A percentile compares a stretch with the other conserved stretches of the same genome.
phyloP scores from a whole-genome alignment of 2,888 invertebrate species.

The Pseudanteris insignis region DNA sequence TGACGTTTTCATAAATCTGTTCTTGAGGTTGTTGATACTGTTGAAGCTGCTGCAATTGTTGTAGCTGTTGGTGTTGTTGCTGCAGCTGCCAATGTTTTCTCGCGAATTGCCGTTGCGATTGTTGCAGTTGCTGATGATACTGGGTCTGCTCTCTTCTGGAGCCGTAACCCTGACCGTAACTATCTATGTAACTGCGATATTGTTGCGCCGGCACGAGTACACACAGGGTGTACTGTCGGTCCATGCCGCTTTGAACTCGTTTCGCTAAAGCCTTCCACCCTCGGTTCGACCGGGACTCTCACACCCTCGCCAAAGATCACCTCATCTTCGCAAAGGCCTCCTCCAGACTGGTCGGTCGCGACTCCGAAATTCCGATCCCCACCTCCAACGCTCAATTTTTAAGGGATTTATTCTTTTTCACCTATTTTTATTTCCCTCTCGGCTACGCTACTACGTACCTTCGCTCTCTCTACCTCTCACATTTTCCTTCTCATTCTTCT shows the following conservation, averaged over 20 bases:
- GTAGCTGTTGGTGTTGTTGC: constrained; percentile 14
- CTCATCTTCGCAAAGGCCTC: constrained; percentile 65
- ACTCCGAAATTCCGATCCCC: constrained; percentile 67
- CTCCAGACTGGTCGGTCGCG: constrained; percentile 65
- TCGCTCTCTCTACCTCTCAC: constrained; percentile 41
- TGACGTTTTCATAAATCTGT: constrained; percentile 64
- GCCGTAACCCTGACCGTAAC: constrained; percentile 55
- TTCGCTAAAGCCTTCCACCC: constrained; percentile 27
- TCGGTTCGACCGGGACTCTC: constrained; percentile 32
- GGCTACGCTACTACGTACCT: constrained; percentile 45
- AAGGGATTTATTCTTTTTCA: constrained; percentile 63
- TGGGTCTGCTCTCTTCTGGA: constrained; percentile 42
- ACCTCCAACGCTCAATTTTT: constrained; percentile 64
- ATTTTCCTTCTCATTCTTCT: constrained; percentile 42
- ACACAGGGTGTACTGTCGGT: constrained; percentile 66
- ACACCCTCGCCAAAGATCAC: constrained; percentile 50
- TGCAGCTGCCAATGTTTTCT: constrained; percentile 4
- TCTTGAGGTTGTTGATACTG: constrained; percentile 47
- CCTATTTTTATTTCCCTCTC: constrained; percentile 35
- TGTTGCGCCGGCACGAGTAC: constrained; percentile 66
- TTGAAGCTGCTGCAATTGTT: constrained; percentile 7
- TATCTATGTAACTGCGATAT: constrained; percentile 62
- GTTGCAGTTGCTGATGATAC: constrained; percentile 9
- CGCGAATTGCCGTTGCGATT: constrained; percentile 25
- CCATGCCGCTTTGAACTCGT: constrained; percentile 58